phyloP scores from a whole-genome alignment of 2,888 invertebrate genomes.

The Apodemia duryi region DNA sequence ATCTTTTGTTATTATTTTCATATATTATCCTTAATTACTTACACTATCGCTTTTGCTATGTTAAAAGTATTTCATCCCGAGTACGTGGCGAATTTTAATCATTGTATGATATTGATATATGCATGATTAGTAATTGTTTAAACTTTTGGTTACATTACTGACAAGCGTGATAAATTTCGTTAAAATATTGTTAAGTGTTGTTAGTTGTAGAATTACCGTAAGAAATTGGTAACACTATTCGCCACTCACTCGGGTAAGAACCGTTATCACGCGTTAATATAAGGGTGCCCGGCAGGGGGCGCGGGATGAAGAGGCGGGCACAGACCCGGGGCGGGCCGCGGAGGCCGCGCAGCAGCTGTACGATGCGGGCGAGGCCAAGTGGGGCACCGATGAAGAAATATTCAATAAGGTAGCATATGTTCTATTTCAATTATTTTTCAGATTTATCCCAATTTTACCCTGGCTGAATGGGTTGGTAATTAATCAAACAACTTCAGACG shows the following conservation, averaged over 20 bases:
- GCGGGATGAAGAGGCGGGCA: constrained; percentile 81
- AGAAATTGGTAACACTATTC: neutral
- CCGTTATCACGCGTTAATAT: constrained; percentile 32
- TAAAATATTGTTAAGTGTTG: too few species aligned
- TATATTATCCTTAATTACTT: neutral
- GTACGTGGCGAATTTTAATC: neutral
- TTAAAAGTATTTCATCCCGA: neutral
- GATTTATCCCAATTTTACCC: too few species aligned
- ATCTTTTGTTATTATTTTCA: too few species aligned
- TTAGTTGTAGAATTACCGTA: too few species aligned
- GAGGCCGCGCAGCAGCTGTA: constrained; percentile 84
- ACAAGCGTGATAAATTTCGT: too few species aligned
- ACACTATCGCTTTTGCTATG: neutral
- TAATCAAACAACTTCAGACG: too few species aligned
- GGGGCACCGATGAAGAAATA: constrained; percentile 86
- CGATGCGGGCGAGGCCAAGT: constrained; percentile 84
- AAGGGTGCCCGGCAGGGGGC: constrained; percentile 70
- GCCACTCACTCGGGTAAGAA: constrained; percentile 37
- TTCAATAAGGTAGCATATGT: constrained; percentile 76
- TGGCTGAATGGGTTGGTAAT: too few species aligned
- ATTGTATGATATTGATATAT: too few species aligned
- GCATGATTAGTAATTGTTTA: too few species aligned
- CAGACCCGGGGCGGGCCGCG: constrained; percentile 83
- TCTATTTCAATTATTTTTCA: too few species aligned
- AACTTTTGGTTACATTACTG: too few species aligned